Percentiles rank a stretch among this genome's conserved stretches.
Conservation (phyloP, 92 coral and sea anemone species). For the Virgularia gustaviana region DNA sequence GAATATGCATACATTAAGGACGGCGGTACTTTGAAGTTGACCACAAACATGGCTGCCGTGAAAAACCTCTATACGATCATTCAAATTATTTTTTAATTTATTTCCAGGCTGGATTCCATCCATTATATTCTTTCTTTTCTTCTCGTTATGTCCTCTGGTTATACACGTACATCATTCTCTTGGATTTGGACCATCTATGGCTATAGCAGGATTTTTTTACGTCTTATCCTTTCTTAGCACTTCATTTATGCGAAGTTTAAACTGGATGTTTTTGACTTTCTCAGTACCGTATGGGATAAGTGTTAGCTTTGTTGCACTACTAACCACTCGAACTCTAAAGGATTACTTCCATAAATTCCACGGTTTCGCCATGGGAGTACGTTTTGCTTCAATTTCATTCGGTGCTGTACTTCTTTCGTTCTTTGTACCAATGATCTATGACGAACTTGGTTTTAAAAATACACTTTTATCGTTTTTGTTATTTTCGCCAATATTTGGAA, state of each 20-base stretch:
- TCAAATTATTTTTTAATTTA: too few relatives aligned
- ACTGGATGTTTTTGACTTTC: not conserved
- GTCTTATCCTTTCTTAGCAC: slow-evolving; percentile 1
- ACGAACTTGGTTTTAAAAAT: not conserved
- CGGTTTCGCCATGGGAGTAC: slow-evolving; percentile 14
- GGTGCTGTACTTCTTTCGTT: not conserved
- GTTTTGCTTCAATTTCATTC: not conserved
- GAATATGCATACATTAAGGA: too few relatives aligned
- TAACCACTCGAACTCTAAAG: not conserved
- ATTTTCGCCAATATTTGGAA: not conserved
- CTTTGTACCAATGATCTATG: not conserved
- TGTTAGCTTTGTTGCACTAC: not conserved
- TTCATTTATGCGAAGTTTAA: not conserved
- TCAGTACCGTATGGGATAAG: slow-evolving; percentile 1
- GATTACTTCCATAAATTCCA: slow-evolving; percentile 11
- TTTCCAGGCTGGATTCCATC: too few relatives aligned
- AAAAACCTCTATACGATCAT: too few relatives aligned
- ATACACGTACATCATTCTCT: too few relatives aligned
- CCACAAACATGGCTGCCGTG: too few relatives aligned
- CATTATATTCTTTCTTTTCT: too few relatives aligned
- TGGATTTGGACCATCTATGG: too few relatives aligned
- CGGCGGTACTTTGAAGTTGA: too few relatives aligned
- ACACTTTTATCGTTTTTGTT: not conserved
- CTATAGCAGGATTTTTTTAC: too few relatives aligned
- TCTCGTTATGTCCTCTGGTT: too few relatives aligned